These are phyloP conservation scores for Plebejus melissa DNA, from an alignment of 2,888 invertebrate genomes.

Conservation along the genomic window DNA sequence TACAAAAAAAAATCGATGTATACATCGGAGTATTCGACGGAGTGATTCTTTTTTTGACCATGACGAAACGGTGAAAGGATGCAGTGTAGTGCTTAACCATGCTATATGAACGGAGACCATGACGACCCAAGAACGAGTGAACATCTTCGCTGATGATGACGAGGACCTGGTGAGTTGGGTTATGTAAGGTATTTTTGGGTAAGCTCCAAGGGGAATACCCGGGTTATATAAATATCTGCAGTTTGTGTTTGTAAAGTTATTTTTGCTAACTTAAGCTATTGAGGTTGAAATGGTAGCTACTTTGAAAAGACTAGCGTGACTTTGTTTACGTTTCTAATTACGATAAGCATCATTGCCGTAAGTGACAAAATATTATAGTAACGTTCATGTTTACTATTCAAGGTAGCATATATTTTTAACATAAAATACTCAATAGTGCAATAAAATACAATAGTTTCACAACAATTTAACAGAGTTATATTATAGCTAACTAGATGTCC, in stretches of 20 bases:
- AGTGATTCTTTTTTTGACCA: conserved; percentile 36
- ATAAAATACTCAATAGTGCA: neutral
- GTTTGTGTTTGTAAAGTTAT: conserved; percentile 31
- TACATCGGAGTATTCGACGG: conserved; percentile 34
- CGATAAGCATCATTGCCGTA: neutral
- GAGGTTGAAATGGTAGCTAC: neutral
- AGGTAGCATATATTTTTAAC: neutral
- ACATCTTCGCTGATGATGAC: conserved; percentile 69
- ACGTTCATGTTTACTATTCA: neutral
- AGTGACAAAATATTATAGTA: neutral
- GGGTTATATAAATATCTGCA: conserved; percentile 46
- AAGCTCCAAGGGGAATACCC: conserved; percentile 39
- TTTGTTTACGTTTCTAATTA: neutral
- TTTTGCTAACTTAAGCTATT: neutral
- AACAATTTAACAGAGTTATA: neutral
- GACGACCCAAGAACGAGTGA: conserved; percentile 67
- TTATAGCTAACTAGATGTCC: too few relatives aligned
- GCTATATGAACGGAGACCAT: conserved; percentile 57
- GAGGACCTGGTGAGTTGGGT: conserved; percentile 65
- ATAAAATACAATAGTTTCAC: neutral
- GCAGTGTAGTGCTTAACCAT: conserved; percentile 69
- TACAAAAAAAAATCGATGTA: conserved; percentile 38
- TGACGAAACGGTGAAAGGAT: conserved; percentile 52
- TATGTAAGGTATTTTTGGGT: conserved; percentile 48
- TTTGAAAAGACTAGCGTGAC: neutral